These are phyloP conservation scores for Trachops cirrhosus DNA, from an alignment of 2,797 vertebrate genomes.

Conservation along the genomic window DNA sequence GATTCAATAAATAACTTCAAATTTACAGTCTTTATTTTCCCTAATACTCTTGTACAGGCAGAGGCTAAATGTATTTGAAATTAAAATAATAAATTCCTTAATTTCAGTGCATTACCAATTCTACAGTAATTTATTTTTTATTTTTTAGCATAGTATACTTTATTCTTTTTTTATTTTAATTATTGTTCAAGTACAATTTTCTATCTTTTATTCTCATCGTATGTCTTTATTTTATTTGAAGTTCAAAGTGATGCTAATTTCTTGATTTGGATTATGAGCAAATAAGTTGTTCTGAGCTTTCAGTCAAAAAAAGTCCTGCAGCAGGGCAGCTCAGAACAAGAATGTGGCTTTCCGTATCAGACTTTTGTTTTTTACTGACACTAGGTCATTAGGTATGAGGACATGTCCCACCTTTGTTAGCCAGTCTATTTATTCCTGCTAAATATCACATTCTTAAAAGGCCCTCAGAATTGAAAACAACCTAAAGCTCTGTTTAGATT, in stretches of 20 bases:
- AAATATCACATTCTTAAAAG: constrained; percentile 57
- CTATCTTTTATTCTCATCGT: background rate
- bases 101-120: no score
- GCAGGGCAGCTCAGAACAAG: background rate
- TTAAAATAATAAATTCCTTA: no score
- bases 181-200: no score
- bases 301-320: background rate
- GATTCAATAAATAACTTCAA: no score
- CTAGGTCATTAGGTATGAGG: constrained; percentile 52
- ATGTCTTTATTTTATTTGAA: constrained; percentile 47
- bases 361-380: constrained; percentile 48
- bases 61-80: no score
- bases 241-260: background rate
- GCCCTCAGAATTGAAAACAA: constrained; percentile 44
- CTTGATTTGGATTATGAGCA: constrained; percentile 24
- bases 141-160: no score
- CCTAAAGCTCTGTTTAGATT: constrained; percentile 42
- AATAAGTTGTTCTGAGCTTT: constrained; percentile 1
- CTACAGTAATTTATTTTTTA: no score
- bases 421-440: constrained; percentile 52
- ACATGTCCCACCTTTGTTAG: constrained; percentile 50
- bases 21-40: no score
- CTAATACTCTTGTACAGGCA: no score
- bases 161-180: no score
- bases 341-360: background rate